Base-by-base conservation (phyloP, 2,797 vertebrate species). In the Cynodonichthys magdalenae region DNA sequence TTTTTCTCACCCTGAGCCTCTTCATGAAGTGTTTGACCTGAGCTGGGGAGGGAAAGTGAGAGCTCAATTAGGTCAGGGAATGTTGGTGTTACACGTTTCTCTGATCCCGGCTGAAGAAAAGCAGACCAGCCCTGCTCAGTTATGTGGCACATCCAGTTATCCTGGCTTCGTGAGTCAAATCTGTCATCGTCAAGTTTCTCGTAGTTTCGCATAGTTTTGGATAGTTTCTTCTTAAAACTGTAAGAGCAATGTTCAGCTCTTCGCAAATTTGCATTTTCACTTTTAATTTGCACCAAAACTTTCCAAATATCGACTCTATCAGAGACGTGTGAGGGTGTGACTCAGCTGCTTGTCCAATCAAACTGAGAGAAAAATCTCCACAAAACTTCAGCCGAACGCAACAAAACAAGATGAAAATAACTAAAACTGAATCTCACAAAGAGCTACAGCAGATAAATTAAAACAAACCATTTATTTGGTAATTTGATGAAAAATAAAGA, bases 61-160 rank as follows among this genome's bases (percentile, higher is more conserved):
- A 28, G 17, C 31, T 8, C 12, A 9, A 15, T 48, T 29, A 24
- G 42, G 17, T n/a, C n/a, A 63, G 36, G 72, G 69, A 66, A 63
- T 77, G 72, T 64, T 77, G 70, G 49, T 29, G 51, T 15, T 51
- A 28, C 29, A n/a, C 19, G 49, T 41, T 69, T 11, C 60, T 53
- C 62, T 46, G 11, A 71, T 63, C 39, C 58, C 50, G 5, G 50
- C 14, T 15, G 5, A 53, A 66, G 56, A 79, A 66, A 66, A 54
- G 74, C 51, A 42, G 82, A 14, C 81, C 52, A 76, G 65, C 78
- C 83, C 73, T 69, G 31, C 12, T 4, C 36, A 82, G 69, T 66
- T 15, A 87, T 86, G 83, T 8, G 5, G 79, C 15, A 58, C 27
- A 20, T 79, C 83, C 71, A 66, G 82, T 83, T 74, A 29, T 56